A percentile compares a stretch with the other conserved stretches of the same genome.
Evolutionary conservation across 1,140 invertebrate species (phyloP).

Genomic region (Laupala kohalensis): DNA sequence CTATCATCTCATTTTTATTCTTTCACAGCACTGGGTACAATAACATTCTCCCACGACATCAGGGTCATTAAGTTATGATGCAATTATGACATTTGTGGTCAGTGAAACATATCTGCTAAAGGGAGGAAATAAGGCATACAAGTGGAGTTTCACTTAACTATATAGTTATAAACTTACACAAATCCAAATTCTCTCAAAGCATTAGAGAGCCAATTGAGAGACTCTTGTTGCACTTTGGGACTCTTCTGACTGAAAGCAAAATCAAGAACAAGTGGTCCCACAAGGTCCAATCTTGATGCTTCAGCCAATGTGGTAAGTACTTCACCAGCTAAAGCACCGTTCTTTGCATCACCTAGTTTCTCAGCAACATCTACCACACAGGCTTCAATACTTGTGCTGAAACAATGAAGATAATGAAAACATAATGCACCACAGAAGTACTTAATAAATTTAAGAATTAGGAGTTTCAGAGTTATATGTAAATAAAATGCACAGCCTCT

Average conservation of each 20-base stretch:
- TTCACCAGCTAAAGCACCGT: constrained; percentile 51
- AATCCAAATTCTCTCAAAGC: constrained; percentile 78
- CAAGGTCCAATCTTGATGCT: constrained; percentile 58
- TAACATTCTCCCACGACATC: no score
- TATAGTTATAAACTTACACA: constrained; percentile 33
- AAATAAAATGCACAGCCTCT: no score
- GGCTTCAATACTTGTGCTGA: constrained; percentile 54
- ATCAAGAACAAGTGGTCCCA: constrained; percentile 52
- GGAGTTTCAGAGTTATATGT: no score
- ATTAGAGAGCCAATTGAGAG: constrained; percentile 61
- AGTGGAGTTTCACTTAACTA: neutral
- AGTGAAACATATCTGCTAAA: no score
- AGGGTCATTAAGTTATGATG: no score
- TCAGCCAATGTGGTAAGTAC: constrained; percentile 63
- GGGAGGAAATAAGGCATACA: no score
- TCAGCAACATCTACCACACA: constrained; percentile 69
- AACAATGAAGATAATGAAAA: no score
- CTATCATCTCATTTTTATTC: no score
- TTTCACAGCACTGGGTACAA: no score
- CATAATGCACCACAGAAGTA: no score
- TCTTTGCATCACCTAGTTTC: constrained; percentile 75
- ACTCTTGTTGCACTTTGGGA: constrained; percentile 79
- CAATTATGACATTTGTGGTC: no score
- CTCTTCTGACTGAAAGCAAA: constrained; percentile 77
- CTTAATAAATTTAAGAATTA: no score